Base-by-base conservation (phyloP, 2,113 vertebrate genomes). In the Syngnathus typhle region DNA sequence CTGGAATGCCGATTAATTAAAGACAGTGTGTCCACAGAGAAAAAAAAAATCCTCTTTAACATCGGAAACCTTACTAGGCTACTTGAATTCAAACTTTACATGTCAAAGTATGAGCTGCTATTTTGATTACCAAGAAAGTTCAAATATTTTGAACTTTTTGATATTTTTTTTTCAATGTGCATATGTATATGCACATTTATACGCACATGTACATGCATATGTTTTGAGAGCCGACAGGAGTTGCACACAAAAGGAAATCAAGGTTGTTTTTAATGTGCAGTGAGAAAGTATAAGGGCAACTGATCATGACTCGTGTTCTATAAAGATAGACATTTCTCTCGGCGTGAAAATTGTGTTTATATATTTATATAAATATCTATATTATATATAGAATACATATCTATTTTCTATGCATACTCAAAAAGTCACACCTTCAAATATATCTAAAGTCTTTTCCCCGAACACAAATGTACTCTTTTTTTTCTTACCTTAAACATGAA, bases 281-380 rank as follows among this genome's bases (percentile, higher is more conserved):
- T 92, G 90, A 90, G 88, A 91, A 91, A 90, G 86, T 90, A 58
- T 36, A 90, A 84, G 89, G 84, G 85, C 82, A 90, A 91, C 88
- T 84, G 85, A 91, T 88, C 75, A 91, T 90, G 89, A 90, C 83
- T 62, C 85, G 90, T 91, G 89, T 90, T 89, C 88, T 91, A 89
- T 89, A 90, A 90, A 90, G 88, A 89, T 91, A 90, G 88, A 90
- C 87, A 89, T 89, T 90, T 90, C 88, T 90, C 85, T 83, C 80
- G 71, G 89, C n/a, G 89, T 91, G 89, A 91, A 88, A 91, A 90
- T 90, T 66, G 87, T 92, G 87, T 87, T 88, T 90, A 89, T 91
- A 91, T 91, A 88, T 88, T 88, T 87, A 88, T 90, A 89, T 91
- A 91, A 91, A 91, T 91, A 91, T 89, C 89, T 90, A 91, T 91